phyloP scores from a whole-genome alignment of 30 jellyfish, hydroid and myxozoan genomes.

The Mastigias papua region DNA sequence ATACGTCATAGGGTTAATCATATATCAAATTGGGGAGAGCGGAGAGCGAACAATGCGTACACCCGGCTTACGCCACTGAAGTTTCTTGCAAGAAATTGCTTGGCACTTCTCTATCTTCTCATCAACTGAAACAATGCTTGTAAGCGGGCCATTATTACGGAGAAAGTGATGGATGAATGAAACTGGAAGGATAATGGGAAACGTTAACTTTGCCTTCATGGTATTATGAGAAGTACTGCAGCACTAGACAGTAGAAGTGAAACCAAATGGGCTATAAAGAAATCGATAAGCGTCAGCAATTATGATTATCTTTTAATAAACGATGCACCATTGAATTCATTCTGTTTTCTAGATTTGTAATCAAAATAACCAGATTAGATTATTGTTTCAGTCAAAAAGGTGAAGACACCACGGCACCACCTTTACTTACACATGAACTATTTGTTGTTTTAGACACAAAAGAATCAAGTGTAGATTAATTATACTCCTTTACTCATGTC shows the following conservation, averaged over 20 bases:
- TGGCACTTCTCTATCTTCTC: too few species aligned
- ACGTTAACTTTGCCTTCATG: too few species aligned
- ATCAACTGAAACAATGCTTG: too few species aligned
- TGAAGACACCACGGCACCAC: background rate
- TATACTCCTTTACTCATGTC: background rate
- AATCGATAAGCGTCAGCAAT: background rate
- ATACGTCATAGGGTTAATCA: too few species aligned
- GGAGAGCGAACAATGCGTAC: too few species aligned
- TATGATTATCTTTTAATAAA: background rate
- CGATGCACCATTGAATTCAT: background rate
- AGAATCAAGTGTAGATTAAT: background rate
- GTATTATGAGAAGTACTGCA: too few species aligned
- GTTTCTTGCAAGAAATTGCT: too few species aligned
- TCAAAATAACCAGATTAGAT: conserved; percentile 2
- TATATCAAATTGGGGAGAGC: too few species aligned
- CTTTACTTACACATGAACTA: background rate
- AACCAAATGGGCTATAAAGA: background rate
- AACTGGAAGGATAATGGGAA: too few species aligned
- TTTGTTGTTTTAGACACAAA: background rate
- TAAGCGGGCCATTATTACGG: too few species aligned
- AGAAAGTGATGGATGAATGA: too few species aligned
- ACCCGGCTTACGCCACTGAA: too few species aligned
- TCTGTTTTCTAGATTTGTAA: background rate
- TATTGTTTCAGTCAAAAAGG: background rate
- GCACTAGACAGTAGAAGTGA: background rate